phyloP scores from a whole-genome alignment of 2,888 invertebrate species.

The Eurytoma californica region DNA sequence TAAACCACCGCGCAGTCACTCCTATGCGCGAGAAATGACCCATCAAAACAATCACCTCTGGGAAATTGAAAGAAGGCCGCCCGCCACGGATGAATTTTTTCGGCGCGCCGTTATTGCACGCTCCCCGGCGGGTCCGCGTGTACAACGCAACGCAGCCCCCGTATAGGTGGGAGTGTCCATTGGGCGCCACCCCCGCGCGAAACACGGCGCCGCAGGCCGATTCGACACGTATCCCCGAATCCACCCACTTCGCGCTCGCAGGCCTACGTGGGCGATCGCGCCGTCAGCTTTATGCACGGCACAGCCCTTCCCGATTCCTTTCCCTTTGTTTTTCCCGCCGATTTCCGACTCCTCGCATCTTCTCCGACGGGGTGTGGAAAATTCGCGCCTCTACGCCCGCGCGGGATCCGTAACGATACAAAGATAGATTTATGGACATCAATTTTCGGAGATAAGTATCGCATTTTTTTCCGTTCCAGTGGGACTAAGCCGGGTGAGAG shows the following conservation, averaged over 20 bases:
- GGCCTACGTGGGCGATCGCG: conserved; percentile 29
- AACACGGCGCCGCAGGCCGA: background rate
- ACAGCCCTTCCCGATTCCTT: background rate
- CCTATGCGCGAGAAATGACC: background rate
- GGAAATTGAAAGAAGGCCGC: background rate
- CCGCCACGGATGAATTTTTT: background rate
- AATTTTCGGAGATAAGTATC: background rate
- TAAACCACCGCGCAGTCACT: too few species aligned
- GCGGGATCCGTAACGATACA: conserved; percentile 7
- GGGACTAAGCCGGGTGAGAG: background rate
- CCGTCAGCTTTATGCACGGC: background rate
- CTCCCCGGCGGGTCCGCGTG: too few species aligned
- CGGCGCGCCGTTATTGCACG: background rate
- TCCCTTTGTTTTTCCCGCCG: background rate
- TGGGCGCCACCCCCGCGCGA: conserved; percentile 7
- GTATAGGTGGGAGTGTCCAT: conserved; percentile 6
- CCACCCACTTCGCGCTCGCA: conserved; percentile 1
- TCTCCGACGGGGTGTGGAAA: background rate
- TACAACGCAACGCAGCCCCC: too few species aligned
- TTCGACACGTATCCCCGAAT: conserved; percentile 10
- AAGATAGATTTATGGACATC: conserved; percentile 39
- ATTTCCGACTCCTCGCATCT: too few species aligned
- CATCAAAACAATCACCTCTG: conserved; percentile 12
- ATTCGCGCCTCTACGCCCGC: conserved; percentile 26
- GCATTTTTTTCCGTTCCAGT: too few species aligned